Percentiles rank a stretch among this genome's conserved stretches.
Conservation (phyloP, 2,888 invertebrate genomes). For the Eristalinus aeneus region DNA sequence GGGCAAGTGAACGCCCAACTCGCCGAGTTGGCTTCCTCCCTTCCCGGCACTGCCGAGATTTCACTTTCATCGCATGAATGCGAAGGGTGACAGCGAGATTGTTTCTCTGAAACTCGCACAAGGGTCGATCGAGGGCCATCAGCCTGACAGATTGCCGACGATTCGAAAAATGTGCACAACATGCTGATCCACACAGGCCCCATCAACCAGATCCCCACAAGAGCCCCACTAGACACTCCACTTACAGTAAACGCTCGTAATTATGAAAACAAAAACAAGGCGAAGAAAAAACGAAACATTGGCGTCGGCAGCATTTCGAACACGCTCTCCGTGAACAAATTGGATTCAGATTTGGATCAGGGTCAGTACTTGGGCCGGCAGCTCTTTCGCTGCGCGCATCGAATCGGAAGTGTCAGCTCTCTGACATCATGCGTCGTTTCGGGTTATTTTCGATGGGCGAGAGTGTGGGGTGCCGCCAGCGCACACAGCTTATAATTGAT, state of each 20-base stretch:
- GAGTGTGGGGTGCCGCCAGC: conserved; percentile 26
- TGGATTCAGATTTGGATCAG: conserved; percentile 47
- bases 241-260: conserved; percentile 30
- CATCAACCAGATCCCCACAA: not conserved
- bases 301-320: not conserved
- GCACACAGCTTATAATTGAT: conserved; percentile 57
- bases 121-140: conserved; percentile 50
- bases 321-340: conserved; percentile 7
- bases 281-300: conserved; percentile 16
- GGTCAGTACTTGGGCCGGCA: conserved; percentile 36
- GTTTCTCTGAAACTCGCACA: conserved; percentile 32
- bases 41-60: not conserved
- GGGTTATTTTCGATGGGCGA: conserved; percentile 26
- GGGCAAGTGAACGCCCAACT: not conserved
- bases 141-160: conserved; percentile 47
- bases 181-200: not conserved
- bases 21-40: too few relatives aligned
- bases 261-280: conserved; percentile 24
- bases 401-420: conserved; percentile 53
- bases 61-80: conserved; percentile 34
- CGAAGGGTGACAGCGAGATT: not conserved
- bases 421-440: conserved; percentile 46
- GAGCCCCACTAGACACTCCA: not conserved
- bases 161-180: conserved; percentile 36
- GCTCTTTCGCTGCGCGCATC: conserved; percentile 5